Percentiles rank a stretch among this genome's conserved stretches.
Conservation (phyloP, 2,888 invertebrate species). For the Piscicola geometra region DNA sequence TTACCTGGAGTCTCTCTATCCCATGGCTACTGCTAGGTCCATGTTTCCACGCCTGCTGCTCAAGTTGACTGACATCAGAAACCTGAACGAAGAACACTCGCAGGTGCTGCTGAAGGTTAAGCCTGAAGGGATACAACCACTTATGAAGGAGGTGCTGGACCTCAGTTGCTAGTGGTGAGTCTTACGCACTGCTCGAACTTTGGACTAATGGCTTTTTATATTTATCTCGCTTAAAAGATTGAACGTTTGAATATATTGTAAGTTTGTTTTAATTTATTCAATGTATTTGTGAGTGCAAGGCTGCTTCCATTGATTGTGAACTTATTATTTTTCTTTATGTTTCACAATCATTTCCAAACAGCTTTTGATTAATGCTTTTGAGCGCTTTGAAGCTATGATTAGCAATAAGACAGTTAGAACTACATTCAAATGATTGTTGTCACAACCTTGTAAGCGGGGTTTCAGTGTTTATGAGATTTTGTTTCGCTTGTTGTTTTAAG, state of each 20-base stretch:
- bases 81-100: constrained; percentile 83
- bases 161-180: constrained; percentile 54
- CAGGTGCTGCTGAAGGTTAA: constrained; percentile 88
- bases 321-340: background rate
- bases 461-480: no score
- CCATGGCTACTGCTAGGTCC: constrained; percentile 47
- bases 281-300: constrained; percentile 15
- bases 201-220: background rate
- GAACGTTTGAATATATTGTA: background rate
- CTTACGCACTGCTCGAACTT: background rate
- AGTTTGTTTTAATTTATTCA: background rate
- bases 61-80: constrained; percentile 83
- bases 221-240: background rate
- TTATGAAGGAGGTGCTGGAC: constrained; percentile 92
- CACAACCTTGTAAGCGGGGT: no score
- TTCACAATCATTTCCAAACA: background rate
- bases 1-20: constrained; percentile 53
- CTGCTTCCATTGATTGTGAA: background rate
- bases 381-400: background rate
- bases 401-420: constrained; percentile 3
- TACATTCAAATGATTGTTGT: no score
- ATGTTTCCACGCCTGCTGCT: constrained; percentile 66
- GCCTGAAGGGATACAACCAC: constrained; percentile 83
- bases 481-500: no score
- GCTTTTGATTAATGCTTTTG: constrained; percentile 2